These are phyloP conservation scores for Emydoidea blandingii DNA, from an alignment of 2,797 vertebrate species.

Conservation along the genomic window DNA sequence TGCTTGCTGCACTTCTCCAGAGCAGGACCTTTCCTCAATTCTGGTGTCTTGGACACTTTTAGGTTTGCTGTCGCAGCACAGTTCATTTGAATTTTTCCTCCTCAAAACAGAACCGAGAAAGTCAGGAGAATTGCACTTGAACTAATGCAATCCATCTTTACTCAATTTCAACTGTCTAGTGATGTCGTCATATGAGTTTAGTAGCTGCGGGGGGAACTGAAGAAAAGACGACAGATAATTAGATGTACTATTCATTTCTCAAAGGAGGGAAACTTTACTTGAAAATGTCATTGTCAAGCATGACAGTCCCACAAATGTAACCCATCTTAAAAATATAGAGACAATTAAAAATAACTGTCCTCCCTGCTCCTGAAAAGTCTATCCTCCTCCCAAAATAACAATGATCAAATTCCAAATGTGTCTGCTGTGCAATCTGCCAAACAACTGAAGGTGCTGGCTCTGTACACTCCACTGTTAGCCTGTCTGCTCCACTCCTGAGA, in stretches of 20 bases:
- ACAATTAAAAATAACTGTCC: conserved; percentile 71
- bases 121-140: conserved; percentile 17
- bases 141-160: conserved; percentile 12
- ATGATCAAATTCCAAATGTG: conserved; percentile 56
- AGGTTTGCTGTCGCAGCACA: neutral
- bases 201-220: conserved; percentile 43
- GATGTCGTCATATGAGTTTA: neutral
- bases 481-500: neutral
- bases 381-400: conserved; percentile 64
- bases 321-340: conserved; percentile 47
- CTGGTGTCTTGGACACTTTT: neutral
- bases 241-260: conserved; percentile 47
- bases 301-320: conserved; percentile 61
- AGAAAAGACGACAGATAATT: conserved; percentile 51
- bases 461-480: neutral
- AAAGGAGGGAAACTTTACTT: conserved; percentile 35
- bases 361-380: conserved; percentile 64
- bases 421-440: conserved; percentile 26
- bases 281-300: neutral
- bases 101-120: neutral
- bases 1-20: neutral
- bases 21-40: neutral
- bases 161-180: conserved; percentile 41
- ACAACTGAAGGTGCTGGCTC: conserved; percentile 4
- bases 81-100: neutral